Evolutionary conservation across 1,140 invertebrate genomes (phyloP), one percentile per base, ranked within the genome.

Genomic region (Diachasma alloeum): DNA sequence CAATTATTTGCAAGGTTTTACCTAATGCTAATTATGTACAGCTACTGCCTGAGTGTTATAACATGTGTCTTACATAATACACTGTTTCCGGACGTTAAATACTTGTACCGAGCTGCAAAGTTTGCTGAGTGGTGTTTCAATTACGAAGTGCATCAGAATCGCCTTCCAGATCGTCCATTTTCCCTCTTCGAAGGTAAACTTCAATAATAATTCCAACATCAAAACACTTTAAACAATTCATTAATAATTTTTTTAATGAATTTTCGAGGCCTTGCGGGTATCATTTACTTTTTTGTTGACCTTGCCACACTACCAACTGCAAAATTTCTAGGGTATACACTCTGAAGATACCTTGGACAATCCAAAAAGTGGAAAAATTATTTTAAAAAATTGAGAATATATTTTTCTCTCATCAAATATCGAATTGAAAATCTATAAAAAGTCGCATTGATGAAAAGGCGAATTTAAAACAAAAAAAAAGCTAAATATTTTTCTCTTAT

Each of bases 51-150:
- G n/a, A n/a, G n/a, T n/a, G 56, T 77, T 76, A 69, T 70, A 44
- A 59, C 56, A 44, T 67, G 0, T 74, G 39, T 3, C 74, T 13
- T 66, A 70, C 72, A 46, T 15, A n/a, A 75, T 67, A 78, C 66
- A 0, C 19, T 72, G 67, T 82, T 90, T 75, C 82, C 94, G 93
- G 91, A 94, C 79, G 78, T 93, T 15, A 90, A 91, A 78, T 91
- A 97, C 87, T 84, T 97, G 1, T 93, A 97, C 83, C 90, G 93
- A 82, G 96, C 96, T 6, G 92, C 92, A 59, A 92, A 94, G 85
- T 97, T 97, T 90, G 94, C 93, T 46, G 93, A 96, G 81, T 98
- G 96, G 94, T 97, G 96, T 86, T 92, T 93, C 67, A 89, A 93
- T 80, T 95, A 95, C 88, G 92, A 92, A 4, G 90, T 90, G 68